A percentile compares a stretch with the other conserved stretches of the same genome.
These are phyloP conservation scores for Sebastes dallii DNA, from an alignment of 2,797 vertebrate species.

Conservation along the genomic window DNA sequence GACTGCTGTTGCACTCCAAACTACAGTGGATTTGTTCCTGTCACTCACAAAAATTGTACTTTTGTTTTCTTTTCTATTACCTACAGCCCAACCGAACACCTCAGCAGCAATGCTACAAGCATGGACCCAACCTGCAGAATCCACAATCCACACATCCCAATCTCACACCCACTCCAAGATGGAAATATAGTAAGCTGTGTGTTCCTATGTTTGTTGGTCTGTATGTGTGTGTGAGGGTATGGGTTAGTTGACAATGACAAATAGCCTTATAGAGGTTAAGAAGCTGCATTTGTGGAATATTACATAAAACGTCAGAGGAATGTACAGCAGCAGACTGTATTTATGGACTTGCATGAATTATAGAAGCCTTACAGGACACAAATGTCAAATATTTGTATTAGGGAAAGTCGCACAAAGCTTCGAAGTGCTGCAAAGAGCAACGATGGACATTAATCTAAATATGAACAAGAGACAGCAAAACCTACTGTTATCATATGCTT, in stretches of 20 bases:
- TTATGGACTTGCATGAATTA: slow-evolving; percentile 13
- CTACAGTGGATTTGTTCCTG: slow-evolving; percentile 11
- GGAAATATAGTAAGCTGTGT: neutral
- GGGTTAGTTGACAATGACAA: slow-evolving; percentile 25
- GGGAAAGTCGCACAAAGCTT: neutral
- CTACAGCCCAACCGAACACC: neutral
- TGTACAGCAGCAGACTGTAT: slow-evolving; percentile 16
- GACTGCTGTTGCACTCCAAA: slow-evolving; percentile 50
- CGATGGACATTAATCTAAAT: slow-evolving; percentile 2
- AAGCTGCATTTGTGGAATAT: slow-evolving; percentile 1
- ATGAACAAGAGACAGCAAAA: neutral
- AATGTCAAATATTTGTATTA: slow-evolving; percentile 10
- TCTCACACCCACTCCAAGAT: neutral
- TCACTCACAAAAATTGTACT: slow-evolving; percentile 4
- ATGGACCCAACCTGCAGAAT: neutral
- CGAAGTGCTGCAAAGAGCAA: neutral
- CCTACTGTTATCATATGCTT: neutral
- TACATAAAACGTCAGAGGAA: slow-evolving; percentile 3
- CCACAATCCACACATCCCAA: neutral
- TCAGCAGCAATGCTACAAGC: neutral
- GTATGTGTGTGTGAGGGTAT: neutral
- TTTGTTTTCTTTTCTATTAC: slow-evolving; percentile 18
- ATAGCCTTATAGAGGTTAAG: slow-evolving; percentile 24
- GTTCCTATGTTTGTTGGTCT: neutral
- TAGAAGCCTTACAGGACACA: neutral